phyloP scores from a whole-genome alignment of 2,797 vertebrate species.

The Thunnus albacares region DNA sequence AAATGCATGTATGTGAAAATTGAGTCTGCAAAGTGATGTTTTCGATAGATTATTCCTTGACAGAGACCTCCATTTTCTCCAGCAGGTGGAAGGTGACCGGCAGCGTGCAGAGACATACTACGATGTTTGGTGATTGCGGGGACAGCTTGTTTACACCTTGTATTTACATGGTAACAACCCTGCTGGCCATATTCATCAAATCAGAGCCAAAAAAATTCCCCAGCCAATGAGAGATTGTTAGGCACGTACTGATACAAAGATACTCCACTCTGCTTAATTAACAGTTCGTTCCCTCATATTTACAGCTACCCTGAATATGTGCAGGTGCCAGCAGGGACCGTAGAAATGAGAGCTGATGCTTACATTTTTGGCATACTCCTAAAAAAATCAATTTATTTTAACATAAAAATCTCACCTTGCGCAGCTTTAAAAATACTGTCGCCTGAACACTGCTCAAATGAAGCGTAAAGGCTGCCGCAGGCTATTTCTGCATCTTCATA shows the following conservation, averaged over 20 bases:
- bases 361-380: conserved; percentile 22
- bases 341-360: conserved; percentile 5
- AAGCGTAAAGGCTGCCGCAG: conserved; percentile 54
- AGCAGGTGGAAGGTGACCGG: not conserved
- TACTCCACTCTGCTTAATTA: conserved; percentile 46
- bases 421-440: conserved; percentile 39
- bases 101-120: conserved; percentile 22
- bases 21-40: conserved; percentile 17
- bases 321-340: conserved; percentile 40
- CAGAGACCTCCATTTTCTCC: conserved; percentile 32
- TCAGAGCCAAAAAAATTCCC: conserved; percentile 49
- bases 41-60: conserved; percentile 24
- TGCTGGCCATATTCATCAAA: conserved; percentile 34
- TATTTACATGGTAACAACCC: conserved; percentile 37
- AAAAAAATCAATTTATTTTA: conserved; percentile 40
- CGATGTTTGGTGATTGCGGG: conserved; percentile 30
- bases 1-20: conserved; percentile 39
- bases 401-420: conserved; percentile 49
- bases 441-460: conserved; percentile 42
- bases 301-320: conserved; percentile 35
- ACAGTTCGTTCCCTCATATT: conserved; percentile 34
- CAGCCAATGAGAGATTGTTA: conserved; percentile 24
- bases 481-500: conserved; percentile 58
- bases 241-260: conserved; percentile 41
- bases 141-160: conserved; percentile 41